A percentile compares a stretch with the other conserved stretches of the same genome.
Evolutionary conservation across 2,113 vertebrate species (phyloP).

Genomic region (Alaudala cheleensis): DNA sequence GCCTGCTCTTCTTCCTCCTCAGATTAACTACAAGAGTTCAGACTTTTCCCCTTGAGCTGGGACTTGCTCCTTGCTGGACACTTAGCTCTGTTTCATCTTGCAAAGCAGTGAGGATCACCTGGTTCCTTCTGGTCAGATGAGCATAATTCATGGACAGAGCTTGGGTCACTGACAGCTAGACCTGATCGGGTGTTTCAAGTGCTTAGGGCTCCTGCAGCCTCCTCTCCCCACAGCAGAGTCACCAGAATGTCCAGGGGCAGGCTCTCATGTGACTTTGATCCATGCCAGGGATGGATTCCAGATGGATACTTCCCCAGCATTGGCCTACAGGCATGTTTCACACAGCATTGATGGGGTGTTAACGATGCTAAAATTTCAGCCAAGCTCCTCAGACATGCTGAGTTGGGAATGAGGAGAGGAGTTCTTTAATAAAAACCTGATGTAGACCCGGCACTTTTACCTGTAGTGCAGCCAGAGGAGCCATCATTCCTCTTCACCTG

Average conservation of each 20-base stretch:
- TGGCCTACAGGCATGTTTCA: constrained; percentile 10
- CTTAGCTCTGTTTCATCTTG: background rate
- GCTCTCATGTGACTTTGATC: constrained; percentile 25
- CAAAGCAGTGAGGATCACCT: background rate
- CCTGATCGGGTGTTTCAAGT: background rate
- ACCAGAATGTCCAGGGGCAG: background rate
- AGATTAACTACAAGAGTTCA: background rate
- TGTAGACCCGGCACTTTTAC: background rate
- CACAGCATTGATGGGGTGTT: constrained; percentile 54
- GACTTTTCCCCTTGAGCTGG: background rate
- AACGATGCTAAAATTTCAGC: constrained; percentile 53
- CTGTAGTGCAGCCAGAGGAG: background rate
- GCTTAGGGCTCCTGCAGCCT: background rate
- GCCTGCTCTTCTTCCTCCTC: background rate
- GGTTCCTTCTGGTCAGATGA: background rate
- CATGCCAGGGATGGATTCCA: constrained; percentile 55
- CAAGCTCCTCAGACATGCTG: background rate
- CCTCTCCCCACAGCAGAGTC: background rate
- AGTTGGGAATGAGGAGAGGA: background rate
- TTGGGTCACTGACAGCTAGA: background rate
- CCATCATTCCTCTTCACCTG: background rate
- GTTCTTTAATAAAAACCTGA: background rate
- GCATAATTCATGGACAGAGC: background rate
- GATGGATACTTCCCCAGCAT: background rate
- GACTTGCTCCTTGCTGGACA: background rate